Conservation (phyloP, 2,888 invertebrate genomes). For the Lomographa bimaculata region DNA sequence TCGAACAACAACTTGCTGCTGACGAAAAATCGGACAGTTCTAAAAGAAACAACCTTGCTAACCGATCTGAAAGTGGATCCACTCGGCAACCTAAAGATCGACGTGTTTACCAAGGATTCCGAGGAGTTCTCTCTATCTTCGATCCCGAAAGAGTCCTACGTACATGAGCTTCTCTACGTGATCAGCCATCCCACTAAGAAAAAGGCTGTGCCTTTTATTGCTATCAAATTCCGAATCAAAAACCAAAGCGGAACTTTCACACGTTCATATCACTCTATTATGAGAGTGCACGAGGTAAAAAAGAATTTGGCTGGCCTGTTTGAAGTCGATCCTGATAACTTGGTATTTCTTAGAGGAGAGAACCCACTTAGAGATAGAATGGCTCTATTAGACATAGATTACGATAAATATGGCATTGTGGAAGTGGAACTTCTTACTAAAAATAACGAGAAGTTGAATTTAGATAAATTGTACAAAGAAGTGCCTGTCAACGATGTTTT, state of each 20-base stretch:
- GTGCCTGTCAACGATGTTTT: slow-evolving; percentile 69
- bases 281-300: slow-evolving; percentile 84
- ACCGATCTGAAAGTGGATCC: slow-evolving; percentile 68
- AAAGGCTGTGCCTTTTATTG: slow-evolving; percentile 69
- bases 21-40: slow-evolving; percentile 68
- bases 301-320: slow-evolving; percentile 84
- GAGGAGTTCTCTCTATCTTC: slow-evolving; percentile 64
- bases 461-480: slow-evolving; percentile 73
- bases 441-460: slow-evolving; percentile 62
- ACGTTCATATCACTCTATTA: slow-evolving; percentile 76
- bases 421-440: slow-evolving; percentile 73
- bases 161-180: slow-evolving; percentile 66
- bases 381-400: slow-evolving; percentile 70
- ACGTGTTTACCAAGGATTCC: slow-evolving; percentile 73
- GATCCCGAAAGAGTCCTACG: slow-evolving; percentile 71
- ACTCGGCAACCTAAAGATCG: slow-evolving; percentile 65
- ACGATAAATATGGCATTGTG: slow-evolving; percentile 74
- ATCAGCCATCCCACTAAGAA: slow-evolving; percentile 59
- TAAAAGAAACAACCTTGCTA: slow-evolving; percentile 64
- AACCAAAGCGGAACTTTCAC: slow-evolving; percentile 74
- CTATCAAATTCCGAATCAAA: slow-evolving; percentile 69
- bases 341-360: slow-evolving; percentile 76
- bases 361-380: slow-evolving; percentile 67
- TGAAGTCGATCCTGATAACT: slow-evolving; percentile 72
- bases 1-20: slow-evolving; percentile 65